Conservation (phyloP, 2,888 invertebrate genomes). For the Lepas anatifera region DNA sequence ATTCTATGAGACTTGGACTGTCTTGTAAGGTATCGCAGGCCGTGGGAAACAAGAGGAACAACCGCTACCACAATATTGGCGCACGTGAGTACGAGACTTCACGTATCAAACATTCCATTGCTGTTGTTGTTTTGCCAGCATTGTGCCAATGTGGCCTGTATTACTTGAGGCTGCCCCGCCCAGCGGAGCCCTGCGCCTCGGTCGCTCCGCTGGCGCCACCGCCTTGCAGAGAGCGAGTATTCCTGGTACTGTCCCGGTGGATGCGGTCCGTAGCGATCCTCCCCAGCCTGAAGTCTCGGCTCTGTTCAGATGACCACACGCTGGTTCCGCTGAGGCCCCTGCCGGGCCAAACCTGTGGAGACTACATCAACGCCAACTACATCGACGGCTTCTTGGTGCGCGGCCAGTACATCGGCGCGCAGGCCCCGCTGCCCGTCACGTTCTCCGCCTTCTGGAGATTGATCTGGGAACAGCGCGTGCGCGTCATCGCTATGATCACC, state of each 20-base stretch:
- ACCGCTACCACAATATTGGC: constrained; percentile 88
- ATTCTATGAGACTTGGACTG: constrained; percentile 25
- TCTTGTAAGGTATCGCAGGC: constrained; percentile 62
- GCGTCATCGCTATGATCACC: constrained; percentile 93
- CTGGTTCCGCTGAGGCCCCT: constrained; percentile 69
- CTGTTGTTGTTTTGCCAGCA: too few relatives aligned
- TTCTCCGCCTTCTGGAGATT: constrained; percentile 93
- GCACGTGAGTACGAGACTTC: too few relatives aligned
- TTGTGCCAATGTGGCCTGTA: too few relatives aligned
- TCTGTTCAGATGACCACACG: constrained; percentile 80
- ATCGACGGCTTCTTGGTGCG: constrained; percentile 75
- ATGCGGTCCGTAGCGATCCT: too few relatives aligned
- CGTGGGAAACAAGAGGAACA: constrained; percentile 79
- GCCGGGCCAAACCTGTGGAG: constrained; percentile 60
- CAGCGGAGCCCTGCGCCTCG: too few relatives aligned
- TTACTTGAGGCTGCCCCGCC: too few relatives aligned
- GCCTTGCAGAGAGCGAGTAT: too few relatives aligned
- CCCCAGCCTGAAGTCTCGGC: too few relatives aligned
- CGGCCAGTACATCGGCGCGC: constrained; percentile 87
- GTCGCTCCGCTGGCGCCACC: too few relatives aligned
- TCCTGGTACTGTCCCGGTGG: too few relatives aligned
- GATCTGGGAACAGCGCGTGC: constrained; percentile 92
- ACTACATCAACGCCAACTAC: constrained; percentile 93
- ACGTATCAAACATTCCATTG: too few relatives aligned
- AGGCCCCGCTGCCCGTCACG: constrained; percentile 84